These are phyloP conservation scores for Gambusia yucatana DNA, from an alignment of 2,797 vertebrate species.

Conservation along the genomic window DNA sequence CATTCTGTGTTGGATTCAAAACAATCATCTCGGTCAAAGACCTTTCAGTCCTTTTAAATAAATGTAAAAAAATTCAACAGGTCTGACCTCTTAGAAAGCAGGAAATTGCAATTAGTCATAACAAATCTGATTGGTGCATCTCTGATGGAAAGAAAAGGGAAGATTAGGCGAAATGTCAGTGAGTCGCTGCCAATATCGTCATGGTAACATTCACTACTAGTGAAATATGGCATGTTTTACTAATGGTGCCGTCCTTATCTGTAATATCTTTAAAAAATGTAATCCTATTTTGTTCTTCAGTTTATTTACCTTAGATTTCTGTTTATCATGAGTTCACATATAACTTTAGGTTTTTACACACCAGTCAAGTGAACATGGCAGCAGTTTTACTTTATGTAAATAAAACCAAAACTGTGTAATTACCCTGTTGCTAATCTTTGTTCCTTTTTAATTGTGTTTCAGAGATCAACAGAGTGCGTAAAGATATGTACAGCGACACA, in stretches of 20 bases:
- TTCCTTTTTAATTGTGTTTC: slow-evolving; percentile 57
- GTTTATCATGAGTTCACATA: too few species aligned
- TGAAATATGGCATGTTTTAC: background rate
- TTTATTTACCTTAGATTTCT: background rate
- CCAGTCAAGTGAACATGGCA: slow-evolving; percentile 45
- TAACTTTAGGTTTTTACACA: background rate
- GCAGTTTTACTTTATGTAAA: slow-evolving; percentile 42
- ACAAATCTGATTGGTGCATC: background rate
- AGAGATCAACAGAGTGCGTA: slow-evolving; percentile 89
- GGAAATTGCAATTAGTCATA: background rate
- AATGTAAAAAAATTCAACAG: background rate
- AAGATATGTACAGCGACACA: slow-evolving; percentile 88
- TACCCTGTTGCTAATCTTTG: slow-evolving; percentile 5
- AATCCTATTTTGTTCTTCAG: background rate
- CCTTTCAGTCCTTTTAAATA: background rate
- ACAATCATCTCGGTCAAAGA: background rate
- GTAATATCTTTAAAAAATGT: background rate
- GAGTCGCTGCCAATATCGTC: background rate
- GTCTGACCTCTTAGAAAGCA: background rate
- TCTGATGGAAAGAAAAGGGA: background rate
- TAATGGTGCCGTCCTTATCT: background rate
- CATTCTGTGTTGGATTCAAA: background rate
- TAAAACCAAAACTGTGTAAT: slow-evolving; percentile 6
- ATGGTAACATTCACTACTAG: background rate
- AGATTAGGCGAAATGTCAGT: background rate